Base-by-base conservation (phyloP, 1,140 invertebrate species). In the Drosophila arizonae region DNA sequence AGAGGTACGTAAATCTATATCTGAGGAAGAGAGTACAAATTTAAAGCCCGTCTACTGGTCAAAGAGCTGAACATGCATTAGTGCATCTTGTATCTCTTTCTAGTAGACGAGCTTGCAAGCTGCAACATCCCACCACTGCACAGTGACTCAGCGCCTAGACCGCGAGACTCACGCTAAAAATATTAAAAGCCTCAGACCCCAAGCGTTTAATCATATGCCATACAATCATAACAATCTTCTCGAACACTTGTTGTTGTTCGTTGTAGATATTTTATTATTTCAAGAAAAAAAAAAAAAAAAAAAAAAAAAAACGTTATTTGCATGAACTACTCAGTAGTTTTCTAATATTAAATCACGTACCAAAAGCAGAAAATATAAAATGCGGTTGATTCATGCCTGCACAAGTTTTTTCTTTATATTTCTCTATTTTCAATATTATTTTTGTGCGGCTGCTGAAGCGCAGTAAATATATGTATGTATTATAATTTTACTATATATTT, bases 291-390 rank as follows among this genome's bases (percentile, higher is more conserved):
- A 28, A 48, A 45, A 10, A 60, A 28, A 48, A 45, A 43, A 21
- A 24, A 17, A 45, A 48, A 30, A 60, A 60, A 28, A 48, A 45
- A 10, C 24, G 13, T 15, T 54, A 54, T 65, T 60, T 71, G 69
- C 63, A 61, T 58, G 39, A 48, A 39, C 15, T 36, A 67, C 36
- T 60, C 46, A 45, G 36, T 21, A 52, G 21, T 43, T 50, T 8
- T 48, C 39, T 48, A 48, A 67, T 67, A 66, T 54, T 60, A 60
- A 61, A 67, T 72, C 63, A 72, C 63, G 70, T 72, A 72, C 54
- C 26, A 41, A 3, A 28, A 17, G 13, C 33, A 54, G 6, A 43
- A 10, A 58, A 45, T 66, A 30, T 11, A 63, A 56, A 13, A 24
- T 61, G 41, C 17, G 48, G 30, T 30, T 67, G 70, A 72, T 21